phyloP scores from a whole-genome alignment of 1,140 invertebrate species.

The Euglossa dilemma region DNA sequence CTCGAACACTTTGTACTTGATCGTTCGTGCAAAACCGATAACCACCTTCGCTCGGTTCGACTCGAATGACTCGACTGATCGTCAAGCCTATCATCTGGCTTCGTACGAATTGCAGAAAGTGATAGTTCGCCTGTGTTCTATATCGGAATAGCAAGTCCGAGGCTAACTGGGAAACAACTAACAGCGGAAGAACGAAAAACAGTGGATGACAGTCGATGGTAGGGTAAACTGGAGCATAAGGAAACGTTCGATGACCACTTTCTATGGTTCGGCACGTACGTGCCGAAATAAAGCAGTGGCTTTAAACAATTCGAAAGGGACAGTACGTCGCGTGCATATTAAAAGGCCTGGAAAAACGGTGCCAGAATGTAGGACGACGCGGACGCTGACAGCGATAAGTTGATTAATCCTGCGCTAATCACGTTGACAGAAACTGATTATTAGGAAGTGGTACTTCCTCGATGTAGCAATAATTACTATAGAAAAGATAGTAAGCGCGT shows the following conservation, averaged over 20 bases:
- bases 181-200: neutral
- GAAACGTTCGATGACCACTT: constrained; percentile 27
- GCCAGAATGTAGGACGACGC: constrained; percentile 22
- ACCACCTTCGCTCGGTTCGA: constrained; percentile 31
- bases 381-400: neutral
- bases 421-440: constrained; percentile 18
- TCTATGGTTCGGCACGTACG: constrained; percentile 17
- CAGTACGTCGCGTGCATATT: constrained; percentile 42
- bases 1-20: constrained; percentile 31
- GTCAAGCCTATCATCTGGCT: constrained; percentile 8
- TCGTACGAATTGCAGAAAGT: constrained; percentile 62
- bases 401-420: constrained; percentile 14
- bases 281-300: constrained; percentile 12
- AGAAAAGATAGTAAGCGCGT: neutral
- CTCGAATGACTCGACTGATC: constrained; percentile 49
- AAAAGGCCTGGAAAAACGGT: constrained; percentile 31
- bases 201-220: too few species aligned
- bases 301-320: constrained; percentile 34
- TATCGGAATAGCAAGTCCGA: neutral
- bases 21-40: constrained; percentile 62
- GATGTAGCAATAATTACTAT: constrained; percentile 16
- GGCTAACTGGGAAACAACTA: neutral
- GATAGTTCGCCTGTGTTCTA: constrained; percentile 39
- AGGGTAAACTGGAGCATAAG: neutral
- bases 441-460: neutral